Evolutionary conservation across 1,140 invertebrate species (phyloP), one percentile per base, ranked within the genome.

Genomic region (Spodoptera litura): DNA sequence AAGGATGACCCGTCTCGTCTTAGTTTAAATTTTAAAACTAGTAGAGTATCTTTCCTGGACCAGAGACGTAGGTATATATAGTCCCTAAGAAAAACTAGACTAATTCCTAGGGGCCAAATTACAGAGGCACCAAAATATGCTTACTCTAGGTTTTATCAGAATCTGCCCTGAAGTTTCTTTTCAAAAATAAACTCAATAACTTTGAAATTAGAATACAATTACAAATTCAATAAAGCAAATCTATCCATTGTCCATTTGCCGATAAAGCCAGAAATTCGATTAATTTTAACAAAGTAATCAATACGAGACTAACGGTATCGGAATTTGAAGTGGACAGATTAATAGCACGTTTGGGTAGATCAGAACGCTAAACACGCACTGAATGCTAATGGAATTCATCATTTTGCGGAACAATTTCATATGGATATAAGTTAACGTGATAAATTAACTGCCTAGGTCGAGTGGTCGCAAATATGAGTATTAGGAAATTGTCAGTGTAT

Each of bases 391-490:
- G n/a, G 35, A 12, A 49, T 64, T 49, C 61, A 15, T 44, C 31
- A 61, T 11, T 64, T 64, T 49, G 15, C 11, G 38, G n/a, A 49
- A n/a, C 35, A 44, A 64, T 64, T 64, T 64, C 61, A 13, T n/a
- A 12, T 9, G 38, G 31, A 15, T 64, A 49, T 64, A 49, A 38
- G 13, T 38, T 64, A 49, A 49, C 61, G 61, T 64, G 35, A 49
- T 15, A 10, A 20, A 49, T 20, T 62, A 2, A 38, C 38, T 8
- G 5, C 38, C 6, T 44, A 44, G 9, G 38, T 8, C 9, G 38
- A 9, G 6, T 44, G 38, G 38, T 44, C 9, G 38, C 1, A 8
- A 5, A 44, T 44, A 2, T 2, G 9, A 6, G 5, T 6, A 44
- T 44, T 9, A 44, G 38, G 38, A 6, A 9, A 44, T 44, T 44